Evolutionary conservation across 2,797 vertebrate genomes (phyloP).

Genomic region (Simalia tracyae): DNA sequence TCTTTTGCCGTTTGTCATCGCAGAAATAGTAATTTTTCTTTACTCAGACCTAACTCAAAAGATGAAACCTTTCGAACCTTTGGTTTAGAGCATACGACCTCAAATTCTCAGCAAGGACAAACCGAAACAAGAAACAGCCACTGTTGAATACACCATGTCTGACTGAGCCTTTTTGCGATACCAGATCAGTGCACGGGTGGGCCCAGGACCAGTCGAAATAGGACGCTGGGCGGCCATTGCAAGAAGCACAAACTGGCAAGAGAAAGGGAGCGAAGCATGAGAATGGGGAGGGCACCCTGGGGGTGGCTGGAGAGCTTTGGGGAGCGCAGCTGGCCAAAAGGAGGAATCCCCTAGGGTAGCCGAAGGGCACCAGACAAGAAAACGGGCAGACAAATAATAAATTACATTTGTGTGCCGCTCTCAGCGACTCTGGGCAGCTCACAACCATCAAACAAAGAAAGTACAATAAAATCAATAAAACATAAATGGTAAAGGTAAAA

Average conservation of each 20-base stretch:
- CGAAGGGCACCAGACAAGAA: too few species aligned
- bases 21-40: neutral
- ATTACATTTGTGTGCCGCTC: too few species aligned
- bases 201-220: neutral
- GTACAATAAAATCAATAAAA: too few species aligned
- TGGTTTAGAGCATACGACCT: too few species aligned
- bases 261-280: neutral
- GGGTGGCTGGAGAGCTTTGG: neutral
- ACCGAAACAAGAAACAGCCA: neutral
- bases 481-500: too few species aligned
- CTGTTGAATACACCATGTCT: neutral
- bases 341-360: neutral
- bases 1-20: too few species aligned
- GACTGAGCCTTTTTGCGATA: neutral
- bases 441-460: too few species aligned
- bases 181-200: neutral
- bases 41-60: neutral
- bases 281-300: neutral
- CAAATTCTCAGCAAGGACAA: neutral
- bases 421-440: too few species aligned
- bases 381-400: too few species aligned
- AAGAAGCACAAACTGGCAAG: neutral
- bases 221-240: too few species aligned
- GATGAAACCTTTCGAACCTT: neutral
- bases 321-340: too few species aligned